phyloP scores from a whole-genome alignment of 2,888 invertebrate genomes.

The Scrobipalpa costella region DNA sequence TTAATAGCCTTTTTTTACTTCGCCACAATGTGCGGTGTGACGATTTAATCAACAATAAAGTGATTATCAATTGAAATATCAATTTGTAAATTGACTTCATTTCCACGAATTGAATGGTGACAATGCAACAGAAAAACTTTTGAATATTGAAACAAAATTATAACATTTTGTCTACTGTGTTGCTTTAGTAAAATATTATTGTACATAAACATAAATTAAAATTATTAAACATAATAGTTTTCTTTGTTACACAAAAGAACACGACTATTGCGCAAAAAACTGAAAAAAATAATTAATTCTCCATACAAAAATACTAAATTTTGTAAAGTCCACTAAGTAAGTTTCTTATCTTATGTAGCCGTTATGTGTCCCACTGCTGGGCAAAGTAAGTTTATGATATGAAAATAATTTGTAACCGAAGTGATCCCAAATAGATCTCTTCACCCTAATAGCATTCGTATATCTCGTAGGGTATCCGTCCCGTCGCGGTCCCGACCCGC shows the following conservation, averaged over 20 bases:
- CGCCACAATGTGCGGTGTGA: slow-evolving; percentile 3
- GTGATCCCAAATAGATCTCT: not conserved
- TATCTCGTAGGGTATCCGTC: slow-evolving; percentile 6
- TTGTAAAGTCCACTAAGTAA: not conserved
- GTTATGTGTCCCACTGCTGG: too few relatives aligned
- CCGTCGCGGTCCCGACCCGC: not conserved
- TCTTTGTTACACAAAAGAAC: too few relatives aligned
- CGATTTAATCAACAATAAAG: slow-evolving; percentile 20
- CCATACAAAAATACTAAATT: not conserved
- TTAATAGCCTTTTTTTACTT: slow-evolving; percentile 7
- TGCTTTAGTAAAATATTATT: too few relatives aligned
- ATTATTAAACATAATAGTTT: too few relatives aligned
- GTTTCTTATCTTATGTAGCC: too few relatives aligned
- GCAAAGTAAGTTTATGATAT: too few relatives aligned
- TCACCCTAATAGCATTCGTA: slow-evolving; percentile 1
- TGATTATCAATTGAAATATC: slow-evolving; percentile 17
- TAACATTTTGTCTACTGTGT: too few relatives aligned
- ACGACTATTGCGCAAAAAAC: too few relatives aligned
- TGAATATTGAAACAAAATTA: too few relatives aligned
- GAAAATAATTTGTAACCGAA: not conserved
- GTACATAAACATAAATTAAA: too few relatives aligned
- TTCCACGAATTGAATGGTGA: not conserved
- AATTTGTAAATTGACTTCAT: slow-evolving; percentile 18
- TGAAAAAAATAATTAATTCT: too few relatives aligned
- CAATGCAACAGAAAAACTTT: not conserved